Percentiles rank a stretch among this genome's conserved stretches.
phyloP scores from a whole-genome alignment of 2,888 invertebrate genomes.

The Anoncus sp. region DNA sequence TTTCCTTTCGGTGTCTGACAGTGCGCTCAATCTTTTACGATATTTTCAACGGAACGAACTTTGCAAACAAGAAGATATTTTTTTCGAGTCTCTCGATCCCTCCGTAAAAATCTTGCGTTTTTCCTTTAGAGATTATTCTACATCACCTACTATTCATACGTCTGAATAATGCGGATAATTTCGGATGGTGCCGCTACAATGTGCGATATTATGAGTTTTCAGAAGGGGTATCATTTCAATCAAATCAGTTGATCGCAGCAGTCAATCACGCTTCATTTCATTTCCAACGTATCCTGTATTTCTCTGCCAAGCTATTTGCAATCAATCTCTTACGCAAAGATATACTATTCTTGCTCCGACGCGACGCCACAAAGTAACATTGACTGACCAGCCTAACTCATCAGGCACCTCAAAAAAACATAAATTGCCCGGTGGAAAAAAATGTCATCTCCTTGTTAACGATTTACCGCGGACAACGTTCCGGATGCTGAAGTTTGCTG shows the following conservation, averaged over 20 bases:
- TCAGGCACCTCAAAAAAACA: background rate
- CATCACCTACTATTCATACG: background rate
- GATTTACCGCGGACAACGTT: slow-evolving; percentile 6
- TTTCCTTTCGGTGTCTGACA: slow-evolving; percentile 27
- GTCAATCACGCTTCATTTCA: too few species aligned
- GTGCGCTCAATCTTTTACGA: background rate
- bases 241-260: too few species aligned
- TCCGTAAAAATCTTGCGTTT: background rate
- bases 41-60: too few species aligned
- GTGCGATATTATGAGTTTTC: background rate
- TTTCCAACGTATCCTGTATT: too few species aligned
- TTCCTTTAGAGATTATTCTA: background rate
- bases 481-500: slow-evolving; percentile 4
- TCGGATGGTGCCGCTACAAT: background rate
- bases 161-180: background rate
- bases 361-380: background rate
- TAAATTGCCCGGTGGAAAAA: background rate
- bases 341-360: background rate
- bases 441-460: slow-evolving; percentile 2
- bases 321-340: background rate
- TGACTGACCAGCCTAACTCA: background rate
- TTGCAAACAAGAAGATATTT: too few species aligned
- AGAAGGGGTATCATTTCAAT: background rate
- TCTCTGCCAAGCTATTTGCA: too few species aligned
- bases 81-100: background rate